A percentile compares a stretch with the other conserved stretches of the same genome.
phyloP scores from a whole-genome alignment of 2,888 invertebrate species.

The Caenorhabditis sinica region DNA sequence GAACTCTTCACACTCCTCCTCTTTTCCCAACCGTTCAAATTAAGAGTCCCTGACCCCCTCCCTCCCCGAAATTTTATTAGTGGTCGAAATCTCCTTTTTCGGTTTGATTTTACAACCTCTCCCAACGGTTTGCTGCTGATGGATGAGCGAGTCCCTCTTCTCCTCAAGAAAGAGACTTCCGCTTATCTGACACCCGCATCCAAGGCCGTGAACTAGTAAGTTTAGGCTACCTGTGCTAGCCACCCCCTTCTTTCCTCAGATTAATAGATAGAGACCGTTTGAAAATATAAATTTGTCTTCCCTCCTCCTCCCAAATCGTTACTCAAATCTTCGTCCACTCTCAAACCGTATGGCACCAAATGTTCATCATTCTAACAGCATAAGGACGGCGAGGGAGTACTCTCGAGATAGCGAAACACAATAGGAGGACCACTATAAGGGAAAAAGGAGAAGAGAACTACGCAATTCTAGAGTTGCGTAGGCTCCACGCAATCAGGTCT shows the following conservation, averaged over 20 bases:
- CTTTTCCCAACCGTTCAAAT: slow-evolving; percentile 24
- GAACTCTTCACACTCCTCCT: background rate
- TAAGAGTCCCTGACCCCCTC: slow-evolving; percentile 47
- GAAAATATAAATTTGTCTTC: slow-evolving; percentile 19
- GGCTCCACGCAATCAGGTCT: slow-evolving; percentile 46
- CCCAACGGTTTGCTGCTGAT: slow-evolving; percentile 46
- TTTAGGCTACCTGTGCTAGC: slow-evolving; percentile 9
- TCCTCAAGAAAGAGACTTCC: slow-evolving; percentile 31
- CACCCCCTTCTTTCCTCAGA: background rate
- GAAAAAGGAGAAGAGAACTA: background rate
- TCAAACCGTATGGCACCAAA: slow-evolving; percentile 48
- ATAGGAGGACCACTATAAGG: slow-evolving; percentile 21
- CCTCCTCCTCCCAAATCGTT: background rate
- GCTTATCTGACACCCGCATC: slow-evolving; percentile 62
- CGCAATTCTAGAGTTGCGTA: slow-evolving; percentile 62
- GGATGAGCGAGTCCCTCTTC: slow-evolving; percentile 10
- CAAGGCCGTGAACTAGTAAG: slow-evolving; percentile 59
- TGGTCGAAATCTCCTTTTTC: slow-evolving; percentile 35
- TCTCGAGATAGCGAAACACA: slow-evolving; percentile 55
- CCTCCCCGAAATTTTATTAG: slow-evolving; percentile 8
- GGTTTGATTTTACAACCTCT: slow-evolving; percentile 61
- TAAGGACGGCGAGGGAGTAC: slow-evolving; percentile 38
- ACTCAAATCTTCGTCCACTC: background rate
- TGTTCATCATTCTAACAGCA: slow-evolving; percentile 26
- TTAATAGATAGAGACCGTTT: slow-evolving; percentile 38